phyloP scores from a whole-genome alignment of 1,140 invertebrate genomes.

The Globodera ellingtonae region DNA sequence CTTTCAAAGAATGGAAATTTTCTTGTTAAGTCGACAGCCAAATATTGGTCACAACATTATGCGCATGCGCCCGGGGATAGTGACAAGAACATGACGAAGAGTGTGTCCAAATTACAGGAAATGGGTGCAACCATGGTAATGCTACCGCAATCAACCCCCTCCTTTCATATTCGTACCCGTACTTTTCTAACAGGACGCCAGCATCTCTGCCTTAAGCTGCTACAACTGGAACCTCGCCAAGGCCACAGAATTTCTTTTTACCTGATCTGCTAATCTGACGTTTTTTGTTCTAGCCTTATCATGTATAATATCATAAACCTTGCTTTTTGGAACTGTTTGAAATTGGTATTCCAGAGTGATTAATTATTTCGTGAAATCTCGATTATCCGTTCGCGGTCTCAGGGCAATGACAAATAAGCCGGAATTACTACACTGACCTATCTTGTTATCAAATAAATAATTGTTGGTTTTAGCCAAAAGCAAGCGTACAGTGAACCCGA shows the following conservation, averaged over 20 bases:
- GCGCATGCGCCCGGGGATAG: slow-evolving; percentile 70
- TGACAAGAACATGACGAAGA: slow-evolving; percentile 62
- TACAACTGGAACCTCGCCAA: slow-evolving; percentile 65
- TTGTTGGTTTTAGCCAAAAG: neutral
- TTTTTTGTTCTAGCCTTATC: neutral
- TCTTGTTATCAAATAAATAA: neutral
- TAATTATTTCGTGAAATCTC: too few species aligned
- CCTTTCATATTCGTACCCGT: neutral
- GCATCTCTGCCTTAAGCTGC: slow-evolving; percentile 66
- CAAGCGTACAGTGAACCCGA: too few species aligned
- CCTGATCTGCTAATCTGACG: slow-evolving; percentile 22
- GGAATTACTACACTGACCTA: neutral
- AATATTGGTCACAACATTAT: slow-evolving; percentile 91
- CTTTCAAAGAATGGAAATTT: neutral
- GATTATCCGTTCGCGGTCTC: too few species aligned
- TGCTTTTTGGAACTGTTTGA: too few species aligned
- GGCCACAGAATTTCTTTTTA: slow-evolving; percentile 42
- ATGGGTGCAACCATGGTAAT: slow-evolving; percentile 69
- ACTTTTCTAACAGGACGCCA: slow-evolving; percentile 62
- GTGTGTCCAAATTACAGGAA: slow-evolving; percentile 66
- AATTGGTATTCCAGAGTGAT: too few species aligned
- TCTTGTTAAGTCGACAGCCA: slow-evolving; percentile 75
- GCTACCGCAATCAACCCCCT: neutral
- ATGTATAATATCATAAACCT: too few species aligned
- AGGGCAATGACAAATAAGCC: neutral